phyloP scores from a whole-genome alignment of 2,888 invertebrate species.

The Ptychoptera albimana region DNA sequence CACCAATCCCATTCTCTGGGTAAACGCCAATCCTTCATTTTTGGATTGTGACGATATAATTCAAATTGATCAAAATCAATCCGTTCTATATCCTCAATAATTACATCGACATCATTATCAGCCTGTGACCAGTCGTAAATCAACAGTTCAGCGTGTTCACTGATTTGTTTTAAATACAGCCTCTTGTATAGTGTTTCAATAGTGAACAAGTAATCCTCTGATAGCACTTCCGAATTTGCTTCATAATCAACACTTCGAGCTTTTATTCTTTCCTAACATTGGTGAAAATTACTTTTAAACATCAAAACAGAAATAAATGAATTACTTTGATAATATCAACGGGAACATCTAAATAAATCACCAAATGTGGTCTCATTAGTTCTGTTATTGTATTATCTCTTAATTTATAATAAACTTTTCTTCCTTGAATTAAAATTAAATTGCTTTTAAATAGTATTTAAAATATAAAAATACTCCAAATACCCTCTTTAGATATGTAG shows the following conservation, averaged over 20 bases:
- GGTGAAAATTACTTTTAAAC: too few relatives aligned
- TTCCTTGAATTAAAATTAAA: conserved; percentile 27
- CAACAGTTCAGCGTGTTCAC: conserved; percentile 60
- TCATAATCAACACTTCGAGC: conserved; percentile 52
- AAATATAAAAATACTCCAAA: background rate
- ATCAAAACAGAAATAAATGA: background rate
- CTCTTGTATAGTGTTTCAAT: conserved; percentile 70
- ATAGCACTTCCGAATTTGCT: conserved; percentile 53
- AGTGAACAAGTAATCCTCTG: conserved; percentile 36
- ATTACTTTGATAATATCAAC: conserved; percentile 36
- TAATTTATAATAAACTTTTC: conserved; percentile 50
- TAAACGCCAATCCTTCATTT: conserved; percentile 66
- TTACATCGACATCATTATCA: conserved; percentile 60
- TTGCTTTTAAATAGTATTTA: too few relatives aligned
- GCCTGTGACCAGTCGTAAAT: conserved; percentile 78
- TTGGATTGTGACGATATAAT: conserved; percentile 37
- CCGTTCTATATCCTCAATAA: conserved; percentile 79
- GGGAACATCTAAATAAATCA: conserved; percentile 81
- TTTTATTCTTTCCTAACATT: conserved; percentile 51
- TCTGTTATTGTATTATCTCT: conserved; percentile 47
- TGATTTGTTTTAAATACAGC: conserved; percentile 57
- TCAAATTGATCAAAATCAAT: conserved; percentile 34
- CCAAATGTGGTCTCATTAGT: conserved; percentile 71
- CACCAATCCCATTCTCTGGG: conserved; percentile 43
- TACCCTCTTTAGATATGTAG: conserved; percentile 42